Evolutionary conservation across 2,797 vertebrate genomes (phyloP).

Genomic region (Bradypodion ventrale): DNA sequence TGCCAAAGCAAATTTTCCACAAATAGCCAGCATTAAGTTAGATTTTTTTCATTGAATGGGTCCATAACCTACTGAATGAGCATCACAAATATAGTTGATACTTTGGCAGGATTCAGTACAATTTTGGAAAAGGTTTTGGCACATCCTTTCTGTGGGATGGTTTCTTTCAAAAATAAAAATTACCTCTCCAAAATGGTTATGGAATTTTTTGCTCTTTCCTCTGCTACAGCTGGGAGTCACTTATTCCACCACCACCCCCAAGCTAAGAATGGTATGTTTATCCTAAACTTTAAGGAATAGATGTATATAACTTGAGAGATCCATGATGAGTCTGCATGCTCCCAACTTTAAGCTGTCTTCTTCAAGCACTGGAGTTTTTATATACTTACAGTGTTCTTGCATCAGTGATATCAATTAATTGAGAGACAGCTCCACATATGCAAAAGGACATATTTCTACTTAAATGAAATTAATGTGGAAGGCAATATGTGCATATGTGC

Average conservation of each 20-base stretch:
- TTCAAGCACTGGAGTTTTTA: not conserved
- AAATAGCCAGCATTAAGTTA: slow-evolving; percentile 56
- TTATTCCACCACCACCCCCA: slow-evolving; percentile 35
- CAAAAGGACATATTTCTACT: not conserved
- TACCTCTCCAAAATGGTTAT: slow-evolving; percentile 45
- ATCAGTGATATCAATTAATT: not conserved
- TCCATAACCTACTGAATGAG: slow-evolving; percentile 55
- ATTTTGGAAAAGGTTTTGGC: slow-evolving; percentile 22
- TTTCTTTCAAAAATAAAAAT: slow-evolving; percentile 39
- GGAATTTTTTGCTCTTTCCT: slow-evolving; percentile 1
- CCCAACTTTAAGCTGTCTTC: not conserved
- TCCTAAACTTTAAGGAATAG: slow-evolving; percentile 1
- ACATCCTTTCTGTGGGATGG: slow-evolving; percentile 41
- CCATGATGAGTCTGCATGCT: not conserved
- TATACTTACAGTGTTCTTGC: not conserved
- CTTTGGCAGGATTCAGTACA: slow-evolving; percentile 37
- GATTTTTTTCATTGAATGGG: slow-evolving; percentile 47
- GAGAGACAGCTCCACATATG: not conserved
- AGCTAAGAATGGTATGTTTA: not conserved
- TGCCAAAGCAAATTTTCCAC: slow-evolving; percentile 66
- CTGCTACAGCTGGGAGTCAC: not conserved
- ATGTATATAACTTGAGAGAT: not conserved
- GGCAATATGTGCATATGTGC: not conserved
- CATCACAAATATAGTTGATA: slow-evolving; percentile 58
- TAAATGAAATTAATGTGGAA: not conserved